Conservation (phyloP, 1,140 invertebrate species). For the Notospermus geniculatus region DNA sequence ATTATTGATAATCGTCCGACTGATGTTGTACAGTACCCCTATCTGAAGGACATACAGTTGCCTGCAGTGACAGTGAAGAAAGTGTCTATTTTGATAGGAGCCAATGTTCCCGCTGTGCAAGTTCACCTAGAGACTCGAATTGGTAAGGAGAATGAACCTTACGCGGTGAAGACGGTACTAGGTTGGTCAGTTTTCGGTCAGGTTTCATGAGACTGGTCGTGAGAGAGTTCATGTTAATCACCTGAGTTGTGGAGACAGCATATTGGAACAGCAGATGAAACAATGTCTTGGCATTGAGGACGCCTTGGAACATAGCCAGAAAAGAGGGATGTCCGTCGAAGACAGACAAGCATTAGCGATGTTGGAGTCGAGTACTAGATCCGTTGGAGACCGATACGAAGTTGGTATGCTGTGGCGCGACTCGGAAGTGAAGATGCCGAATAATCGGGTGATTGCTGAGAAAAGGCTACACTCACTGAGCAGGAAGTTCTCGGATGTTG, state of each 20-base stretch:
- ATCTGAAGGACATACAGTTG: too few relatives aligned
- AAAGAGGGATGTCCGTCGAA: too few relatives aligned
- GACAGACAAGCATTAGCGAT: not conserved
- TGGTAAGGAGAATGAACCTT: conserved; percentile 13
- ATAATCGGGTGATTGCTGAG: not conserved
- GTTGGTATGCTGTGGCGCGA: not conserved
- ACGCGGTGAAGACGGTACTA: conserved; percentile 22
- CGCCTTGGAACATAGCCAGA: too few relatives aligned
- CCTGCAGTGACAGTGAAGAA: too few relatives aligned
- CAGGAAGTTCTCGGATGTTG: not conserved
- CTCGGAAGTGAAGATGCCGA: not conserved
- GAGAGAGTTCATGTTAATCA: not conserved
- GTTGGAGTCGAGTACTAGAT: not conserved
- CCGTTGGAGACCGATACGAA: too few relatives aligned
- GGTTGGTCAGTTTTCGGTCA: conserved; percentile 25
- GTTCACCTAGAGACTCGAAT: conserved; percentile 15
- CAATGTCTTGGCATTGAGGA: not conserved
- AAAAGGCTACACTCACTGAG: not conserved
- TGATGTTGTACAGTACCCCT: too few relatives aligned
- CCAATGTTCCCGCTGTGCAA: conserved; percentile 3
- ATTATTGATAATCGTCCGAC: too few relatives aligned
- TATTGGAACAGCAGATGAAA: not conserved
- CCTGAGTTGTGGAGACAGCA: not conserved
- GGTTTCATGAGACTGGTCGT: not conserved
- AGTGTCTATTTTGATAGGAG: conserved; percentile 9